Evolutionary conservation across 2,797 vertebrate genomes (phyloP).

Genomic region (Siniperca scherzeri): DNA sequence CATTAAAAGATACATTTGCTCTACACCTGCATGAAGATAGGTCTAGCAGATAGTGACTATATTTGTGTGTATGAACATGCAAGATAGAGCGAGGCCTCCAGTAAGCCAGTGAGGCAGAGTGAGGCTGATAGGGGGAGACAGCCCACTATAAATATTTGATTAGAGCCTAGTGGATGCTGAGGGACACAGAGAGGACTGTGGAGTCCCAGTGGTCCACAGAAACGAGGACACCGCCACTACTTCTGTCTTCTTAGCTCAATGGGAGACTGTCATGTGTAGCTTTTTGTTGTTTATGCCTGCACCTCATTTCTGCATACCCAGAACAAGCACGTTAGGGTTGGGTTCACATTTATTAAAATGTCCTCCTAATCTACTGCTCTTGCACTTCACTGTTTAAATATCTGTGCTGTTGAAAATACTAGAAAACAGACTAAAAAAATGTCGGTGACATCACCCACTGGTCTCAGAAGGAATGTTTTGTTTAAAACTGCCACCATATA

Average conservation of each 20-base stretch:
- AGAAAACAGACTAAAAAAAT: neutral
- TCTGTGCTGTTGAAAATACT: neutral
- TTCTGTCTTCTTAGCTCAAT: constrained; percentile 42
- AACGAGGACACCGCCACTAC: constrained; percentile 68
- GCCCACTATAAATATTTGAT: constrained; percentile 83
- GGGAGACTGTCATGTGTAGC: constrained; percentile 34
- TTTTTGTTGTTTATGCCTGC: constrained; percentile 21
- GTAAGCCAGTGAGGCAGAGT: constrained; percentile 45
- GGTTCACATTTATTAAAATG: neutral
- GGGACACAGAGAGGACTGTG: constrained; percentile 69
- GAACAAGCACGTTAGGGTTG: neutral
- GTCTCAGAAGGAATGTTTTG: neutral
- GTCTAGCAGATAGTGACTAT: constrained; percentile 10
- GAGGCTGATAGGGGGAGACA: constrained; percentile 72
- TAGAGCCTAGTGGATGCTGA: constrained; percentile 68
- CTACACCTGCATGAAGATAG: neutral
- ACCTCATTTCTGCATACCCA: neutral
- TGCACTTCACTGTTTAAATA: constrained; percentile 1
- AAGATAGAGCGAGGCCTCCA: constrained; percentile 39
- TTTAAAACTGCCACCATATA: neutral
- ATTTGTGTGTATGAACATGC: constrained; percentile 34
- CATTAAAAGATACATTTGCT: constrained; percentile 4
- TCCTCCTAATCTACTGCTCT: neutral
- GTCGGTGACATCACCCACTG: neutral
- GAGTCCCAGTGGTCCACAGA: constrained; percentile 57